Evolutionary conservation across 2,797 vertebrate genomes (phyloP).

Genomic region (Cossypha polioptera): DNA sequence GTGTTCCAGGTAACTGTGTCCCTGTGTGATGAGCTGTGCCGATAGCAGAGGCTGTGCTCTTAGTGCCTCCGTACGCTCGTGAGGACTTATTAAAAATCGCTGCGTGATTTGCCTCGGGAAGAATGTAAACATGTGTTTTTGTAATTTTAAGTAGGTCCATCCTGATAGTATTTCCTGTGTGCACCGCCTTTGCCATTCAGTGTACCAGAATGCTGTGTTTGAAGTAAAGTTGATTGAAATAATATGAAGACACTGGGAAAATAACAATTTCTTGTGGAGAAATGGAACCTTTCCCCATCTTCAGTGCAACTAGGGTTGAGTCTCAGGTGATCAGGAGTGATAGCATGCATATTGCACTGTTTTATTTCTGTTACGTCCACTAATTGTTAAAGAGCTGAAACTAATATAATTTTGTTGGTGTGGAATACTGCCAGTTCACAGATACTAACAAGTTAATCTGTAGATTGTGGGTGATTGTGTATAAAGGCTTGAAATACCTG

Average conservation of each 20-base stretch:
- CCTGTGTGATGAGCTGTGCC: background rate
- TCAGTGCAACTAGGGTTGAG: background rate
- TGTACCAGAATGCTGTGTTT: background rate
- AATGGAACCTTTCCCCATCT: background rate
- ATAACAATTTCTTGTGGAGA: background rate
- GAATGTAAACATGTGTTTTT: background rate
- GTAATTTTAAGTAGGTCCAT: background rate
- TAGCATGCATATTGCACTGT: background rate
- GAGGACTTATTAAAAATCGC: background rate
- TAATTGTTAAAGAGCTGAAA: background rate
- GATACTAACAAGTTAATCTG: background rate
- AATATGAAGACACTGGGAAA: background rate
- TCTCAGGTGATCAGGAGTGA: background rate
- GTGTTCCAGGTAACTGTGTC: background rate
- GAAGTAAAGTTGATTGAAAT: background rate
- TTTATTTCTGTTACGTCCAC: background rate
- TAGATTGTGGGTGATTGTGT: background rate
- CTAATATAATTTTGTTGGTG: background rate
- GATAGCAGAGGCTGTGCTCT: accelerated
- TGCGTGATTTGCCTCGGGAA: background rate
- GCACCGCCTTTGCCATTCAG: background rate
- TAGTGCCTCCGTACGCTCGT: accelerated
- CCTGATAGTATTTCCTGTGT: background rate
- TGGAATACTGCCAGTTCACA: background rate
- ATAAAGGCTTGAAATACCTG: background rate